These are phyloP conservation scores for Numenius phaeopus DNA, from an alignment of 2,797 vertebrate genomes.

Conservation along the genomic window DNA sequence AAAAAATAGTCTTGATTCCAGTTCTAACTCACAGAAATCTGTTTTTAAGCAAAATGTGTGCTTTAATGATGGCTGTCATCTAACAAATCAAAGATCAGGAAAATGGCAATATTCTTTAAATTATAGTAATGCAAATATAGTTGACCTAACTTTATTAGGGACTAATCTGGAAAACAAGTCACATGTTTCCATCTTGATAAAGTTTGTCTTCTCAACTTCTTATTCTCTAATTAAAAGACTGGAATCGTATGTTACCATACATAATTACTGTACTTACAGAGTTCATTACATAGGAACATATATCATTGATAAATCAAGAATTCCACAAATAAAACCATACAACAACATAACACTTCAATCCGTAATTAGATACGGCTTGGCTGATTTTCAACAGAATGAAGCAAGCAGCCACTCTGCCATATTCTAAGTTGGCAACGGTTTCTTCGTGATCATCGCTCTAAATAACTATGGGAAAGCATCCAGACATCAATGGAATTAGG, in stretches of 20 bases:
- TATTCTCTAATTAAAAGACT: not conserved
- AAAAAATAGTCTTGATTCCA: not conserved
- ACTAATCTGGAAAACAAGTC: not conserved
- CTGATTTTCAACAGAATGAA: constrained; percentile 30
- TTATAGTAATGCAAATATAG: not conserved
- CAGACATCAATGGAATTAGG: not conserved
- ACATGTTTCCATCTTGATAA: not conserved
- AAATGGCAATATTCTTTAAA: not conserved
- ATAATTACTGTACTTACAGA: not conserved
- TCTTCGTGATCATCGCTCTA: not conserved
- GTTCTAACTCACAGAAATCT: not conserved
- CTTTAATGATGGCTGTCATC: not conserved
- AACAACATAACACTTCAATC: not conserved
- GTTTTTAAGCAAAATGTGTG: not conserved
- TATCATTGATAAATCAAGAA: constrained; percentile 9
- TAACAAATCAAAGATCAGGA: not conserved
- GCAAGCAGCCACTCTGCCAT: not conserved
- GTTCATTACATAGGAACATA: not conserved
- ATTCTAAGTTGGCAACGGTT: constrained; percentile 35
- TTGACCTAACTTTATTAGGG: not conserved
- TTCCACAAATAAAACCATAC: not conserved
- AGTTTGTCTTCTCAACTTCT: not conserved
- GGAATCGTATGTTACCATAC: not conserved
- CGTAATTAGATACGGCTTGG: not conserved
- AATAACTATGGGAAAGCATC: constrained; percentile 19